phyloP scores from a whole-genome alignment of 1,140 invertebrate genomes.

The Musca domestica region DNA sequence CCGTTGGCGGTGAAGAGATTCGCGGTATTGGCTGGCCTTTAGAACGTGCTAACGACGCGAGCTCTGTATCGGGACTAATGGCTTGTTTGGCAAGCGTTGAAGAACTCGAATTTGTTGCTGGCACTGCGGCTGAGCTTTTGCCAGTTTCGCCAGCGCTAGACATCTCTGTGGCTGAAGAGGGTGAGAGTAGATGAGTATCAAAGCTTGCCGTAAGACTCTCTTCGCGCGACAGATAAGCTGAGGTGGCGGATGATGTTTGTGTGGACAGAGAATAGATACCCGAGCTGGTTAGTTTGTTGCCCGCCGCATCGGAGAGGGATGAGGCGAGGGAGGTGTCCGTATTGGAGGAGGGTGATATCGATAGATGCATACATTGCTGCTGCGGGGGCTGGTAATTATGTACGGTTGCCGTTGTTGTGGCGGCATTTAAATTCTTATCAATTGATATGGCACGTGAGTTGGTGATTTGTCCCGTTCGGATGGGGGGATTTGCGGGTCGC shows the following conservation, averaged over 20 bases:
- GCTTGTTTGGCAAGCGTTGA: not conserved
- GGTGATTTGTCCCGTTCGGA: not conserved
- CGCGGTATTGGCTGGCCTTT: slow-evolving; percentile 15
- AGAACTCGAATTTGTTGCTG: slow-evolving; percentile 13
- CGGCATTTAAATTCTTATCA: not conserved
- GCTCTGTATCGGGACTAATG: slow-evolving; percentile 8
- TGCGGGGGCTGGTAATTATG: slow-evolving; percentile 6
- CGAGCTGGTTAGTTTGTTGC: slow-evolving; percentile 14
- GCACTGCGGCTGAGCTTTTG: slow-evolving; percentile 3
- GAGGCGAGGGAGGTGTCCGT: slow-evolving; percentile 14
- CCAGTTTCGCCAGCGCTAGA: slow-evolving; percentile 4
- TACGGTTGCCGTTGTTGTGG: slow-evolving; percentile 7
- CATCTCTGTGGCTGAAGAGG: not conserved
- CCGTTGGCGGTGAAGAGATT: slow-evolving; percentile 1
- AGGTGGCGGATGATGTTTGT: slow-evolving; percentile 25
- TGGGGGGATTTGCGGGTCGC: not conserved
- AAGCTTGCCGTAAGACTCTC: slow-evolving; percentile 27
- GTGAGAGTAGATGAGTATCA: slow-evolving; percentile 11
- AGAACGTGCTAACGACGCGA: not conserved
- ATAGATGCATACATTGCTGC: slow-evolving; percentile 15
- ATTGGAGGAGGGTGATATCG: slow-evolving; percentile 20
- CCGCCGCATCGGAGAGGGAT: slow-evolving; percentile 3
- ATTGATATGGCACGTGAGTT: slow-evolving; percentile 8
- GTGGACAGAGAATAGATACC: slow-evolving; percentile 23
- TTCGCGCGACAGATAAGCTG: slow-evolving; percentile 25